Conservation (phyloP, 2,113 vertebrate species). For the Macheiramphus alcinus region DNA sequence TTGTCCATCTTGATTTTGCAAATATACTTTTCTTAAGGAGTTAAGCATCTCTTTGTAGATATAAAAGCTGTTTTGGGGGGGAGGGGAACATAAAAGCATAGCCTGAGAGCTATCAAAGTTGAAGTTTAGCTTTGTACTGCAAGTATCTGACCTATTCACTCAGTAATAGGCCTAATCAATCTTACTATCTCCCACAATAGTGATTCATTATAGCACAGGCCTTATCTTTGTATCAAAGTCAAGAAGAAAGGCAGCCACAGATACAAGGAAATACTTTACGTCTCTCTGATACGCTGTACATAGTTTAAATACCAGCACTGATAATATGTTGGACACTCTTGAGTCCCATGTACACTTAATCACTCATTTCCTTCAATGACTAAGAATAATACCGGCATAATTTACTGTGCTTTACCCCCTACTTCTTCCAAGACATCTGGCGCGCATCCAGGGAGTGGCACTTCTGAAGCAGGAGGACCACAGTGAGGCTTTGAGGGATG, state of each 20-base stretch:
- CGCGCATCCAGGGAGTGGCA: not conserved
- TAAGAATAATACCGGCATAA: not conserved
- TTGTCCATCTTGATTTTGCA: not conserved
- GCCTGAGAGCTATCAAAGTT: constrained; percentile 7
- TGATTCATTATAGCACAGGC: not conserved
- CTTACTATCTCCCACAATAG: not conserved
- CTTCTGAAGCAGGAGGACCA: not conserved
- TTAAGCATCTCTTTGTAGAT: not conserved
- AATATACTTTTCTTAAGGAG: not conserved
- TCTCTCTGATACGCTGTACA: not conserved
- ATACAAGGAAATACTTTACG: constrained; percentile 26
- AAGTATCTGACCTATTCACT: not conserved
- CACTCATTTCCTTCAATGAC: constrained; percentile 48
- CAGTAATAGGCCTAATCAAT: constrained; percentile 54
- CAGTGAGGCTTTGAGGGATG: not conserved
- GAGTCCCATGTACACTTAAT: constrained; percentile 61
- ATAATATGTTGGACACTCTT: constrained; percentile 8
- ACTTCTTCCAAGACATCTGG: not conserved
- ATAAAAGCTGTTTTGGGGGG: not conserved
- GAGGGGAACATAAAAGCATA: not conserved
- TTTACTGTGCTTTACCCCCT: not conserved
- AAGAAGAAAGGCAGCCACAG: constrained; percentile 60
- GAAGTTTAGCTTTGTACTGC: constrained; percentile 39
- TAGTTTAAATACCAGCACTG: constrained; percentile 52
- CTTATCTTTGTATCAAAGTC: constrained; percentile 60